Evolutionary conservation across 2,113 vertebrate species (phyloP).

Genomic region (Myrmophylax atrothorax): DNA sequence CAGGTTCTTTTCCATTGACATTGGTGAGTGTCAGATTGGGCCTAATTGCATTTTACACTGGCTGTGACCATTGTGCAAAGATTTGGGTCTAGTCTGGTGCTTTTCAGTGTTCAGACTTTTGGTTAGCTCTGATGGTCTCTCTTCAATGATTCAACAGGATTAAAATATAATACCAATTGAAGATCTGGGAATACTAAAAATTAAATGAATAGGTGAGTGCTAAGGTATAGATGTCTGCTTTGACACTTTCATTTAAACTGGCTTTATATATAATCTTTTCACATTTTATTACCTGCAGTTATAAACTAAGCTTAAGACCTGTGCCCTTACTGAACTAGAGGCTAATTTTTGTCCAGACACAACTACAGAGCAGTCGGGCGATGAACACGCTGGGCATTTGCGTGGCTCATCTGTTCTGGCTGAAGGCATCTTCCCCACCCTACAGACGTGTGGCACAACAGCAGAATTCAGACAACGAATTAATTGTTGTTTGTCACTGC

Average conservation of each 20-base stretch:
- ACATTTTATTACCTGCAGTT: background rate
- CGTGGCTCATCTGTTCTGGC: background rate
- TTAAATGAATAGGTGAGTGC: background rate
- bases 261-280: background rate
- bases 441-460: background rate
- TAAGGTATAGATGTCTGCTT: background rate
- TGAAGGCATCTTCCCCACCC: background rate
- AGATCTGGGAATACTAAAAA: background rate
- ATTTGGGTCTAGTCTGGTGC: background rate
- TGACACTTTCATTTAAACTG: background rate
- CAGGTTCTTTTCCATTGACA: background rate
- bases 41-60: background rate
- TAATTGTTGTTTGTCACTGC: conserved; percentile 16
- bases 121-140: background rate
- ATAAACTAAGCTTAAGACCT: conserved; percentile 1
- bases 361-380: conserved; percentile 5
- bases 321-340: background rate
- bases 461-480: conserved; percentile 22
- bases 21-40: background rate
- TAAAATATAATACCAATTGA: background rate
- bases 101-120: background rate
- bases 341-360: background rate
- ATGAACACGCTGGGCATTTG: background rate
- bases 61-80: background rate
- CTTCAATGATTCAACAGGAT: background rate